A percentile compares a stretch with the other conserved stretches of the same genome.
These are phyloP conservation scores for Andricus curvator DNA, from an alignment of 2,888 invertebrate species.

Conservation along the genomic window DNA sequence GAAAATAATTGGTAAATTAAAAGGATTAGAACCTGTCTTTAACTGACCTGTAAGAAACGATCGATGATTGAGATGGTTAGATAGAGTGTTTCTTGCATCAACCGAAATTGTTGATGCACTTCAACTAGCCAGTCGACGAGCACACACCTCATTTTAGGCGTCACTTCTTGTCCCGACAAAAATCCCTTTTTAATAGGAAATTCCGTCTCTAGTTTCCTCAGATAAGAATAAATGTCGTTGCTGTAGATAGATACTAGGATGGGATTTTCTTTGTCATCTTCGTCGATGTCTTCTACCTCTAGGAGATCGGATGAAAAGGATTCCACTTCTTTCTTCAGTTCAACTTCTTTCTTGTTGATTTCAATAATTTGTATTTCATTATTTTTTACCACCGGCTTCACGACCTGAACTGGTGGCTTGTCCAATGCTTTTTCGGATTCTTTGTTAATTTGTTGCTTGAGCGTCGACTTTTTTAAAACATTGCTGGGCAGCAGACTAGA, in stretches of 20 bases:
- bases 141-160: conserved; percentile 92
- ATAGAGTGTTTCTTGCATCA: conserved; percentile 93
- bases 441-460: conserved; percentile 46
- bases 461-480: conserved; percentile 59
- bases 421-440: conserved; percentile 58
- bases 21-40: not conserved
- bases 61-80: conserved; percentile 93
- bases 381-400: conserved; percentile 62
- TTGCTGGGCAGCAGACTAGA: conserved; percentile 60
- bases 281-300: conserved; percentile 86
- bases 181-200: conserved; percentile 84
- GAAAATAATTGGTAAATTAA: conserved; percentile 14
- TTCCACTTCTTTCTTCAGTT: conserved; percentile 53
- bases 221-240: conserved; percentile 92
- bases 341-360: conserved; percentile 24
- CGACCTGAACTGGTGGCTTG: conserved; percentile 62
- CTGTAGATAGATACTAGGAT: conserved; percentile 91
- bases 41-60: conserved; percentile 88
- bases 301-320: conserved; percentile 70
- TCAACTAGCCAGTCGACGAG: conserved; percentile 97
- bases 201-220: conserved; percentile 86
- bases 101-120: conserved; percentile 91
- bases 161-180: conserved; percentile 86
- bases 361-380: conserved; percentile 45
- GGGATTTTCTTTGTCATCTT: conserved; percentile 86